Percentiles rank a stretch among this genome's conserved stretches.
These are phyloP conservation scores for Nothura maculosa DNA, from an alignment of 2,797 vertebrate genomes.

Conservation along the genomic window DNA sequence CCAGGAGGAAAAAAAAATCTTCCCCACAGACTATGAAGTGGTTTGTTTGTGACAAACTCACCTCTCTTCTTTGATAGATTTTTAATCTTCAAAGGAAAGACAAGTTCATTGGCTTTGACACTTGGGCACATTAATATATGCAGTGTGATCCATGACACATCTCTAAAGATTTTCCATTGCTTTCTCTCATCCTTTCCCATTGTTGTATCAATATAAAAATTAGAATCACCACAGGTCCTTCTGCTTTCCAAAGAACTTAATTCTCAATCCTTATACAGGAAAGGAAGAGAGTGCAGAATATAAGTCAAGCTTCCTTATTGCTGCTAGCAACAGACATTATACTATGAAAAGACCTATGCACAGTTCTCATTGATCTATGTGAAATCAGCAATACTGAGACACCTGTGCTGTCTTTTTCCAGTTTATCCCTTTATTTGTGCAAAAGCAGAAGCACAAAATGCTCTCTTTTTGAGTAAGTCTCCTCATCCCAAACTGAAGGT, in stretches of 20 bases:
- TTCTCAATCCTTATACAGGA: neutral
- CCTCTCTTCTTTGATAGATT: neutral
- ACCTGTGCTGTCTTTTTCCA: neutral
- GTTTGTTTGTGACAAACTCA: neutral
- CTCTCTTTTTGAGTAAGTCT: neutral
- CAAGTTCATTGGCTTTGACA: neutral
- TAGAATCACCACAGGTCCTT: accelerated
- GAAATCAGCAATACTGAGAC: neutral
- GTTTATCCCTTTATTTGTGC: neutral
- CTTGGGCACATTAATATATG: neutral
- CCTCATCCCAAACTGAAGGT: neutral
- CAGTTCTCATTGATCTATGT: neutral
- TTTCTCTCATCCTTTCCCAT: neutral
- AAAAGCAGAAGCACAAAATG: neutral
- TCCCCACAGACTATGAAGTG: accelerated
- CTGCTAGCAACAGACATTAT: neutral
- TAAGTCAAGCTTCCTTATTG: neutral
- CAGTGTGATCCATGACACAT: neutral
- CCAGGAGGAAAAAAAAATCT: neutral
- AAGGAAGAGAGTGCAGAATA: neutral
- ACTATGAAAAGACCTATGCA: neutral
- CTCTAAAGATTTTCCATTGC: neutral
- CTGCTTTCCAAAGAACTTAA: neutral
- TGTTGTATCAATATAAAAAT: neutral
- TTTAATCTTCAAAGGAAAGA: neutral